Evolutionary conservation across 2,888 invertebrate species (phyloP).

Genomic region (Mythimna lalbum): DNA sequence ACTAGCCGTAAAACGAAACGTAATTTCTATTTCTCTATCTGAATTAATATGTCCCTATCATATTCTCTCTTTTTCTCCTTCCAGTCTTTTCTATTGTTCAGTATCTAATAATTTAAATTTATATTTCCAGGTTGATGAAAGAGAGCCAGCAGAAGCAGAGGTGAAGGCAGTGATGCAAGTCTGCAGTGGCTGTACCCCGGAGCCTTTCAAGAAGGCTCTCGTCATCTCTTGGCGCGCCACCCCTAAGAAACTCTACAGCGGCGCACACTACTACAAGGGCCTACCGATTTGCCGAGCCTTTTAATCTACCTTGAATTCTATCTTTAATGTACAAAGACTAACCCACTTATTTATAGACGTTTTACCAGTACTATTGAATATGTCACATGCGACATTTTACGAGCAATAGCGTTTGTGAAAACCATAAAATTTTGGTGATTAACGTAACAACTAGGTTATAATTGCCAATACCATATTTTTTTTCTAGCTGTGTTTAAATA

Average conservation of each 20-base stretch:
- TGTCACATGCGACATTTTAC: not conserved
- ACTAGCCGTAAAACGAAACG: not conserved
- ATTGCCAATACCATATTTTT: no score
- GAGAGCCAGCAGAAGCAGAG: slow-evolving; percentile 96
- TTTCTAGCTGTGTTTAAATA: not conserved
- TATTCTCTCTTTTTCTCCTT: no score
- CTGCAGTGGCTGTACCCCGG: slow-evolving; percentile 94
- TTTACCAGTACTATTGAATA: slow-evolving; percentile 9
- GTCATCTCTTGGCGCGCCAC: slow-evolving; percentile 94
- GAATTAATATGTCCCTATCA: not conserved
- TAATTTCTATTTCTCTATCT: no score
- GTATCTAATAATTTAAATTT: not conserved
- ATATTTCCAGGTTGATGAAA: slow-evolving; percentile 91
- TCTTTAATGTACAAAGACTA: slow-evolving; percentile 59
- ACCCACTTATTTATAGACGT: slow-evolving; percentile 29
- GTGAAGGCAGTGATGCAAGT: slow-evolving; percentile 95
- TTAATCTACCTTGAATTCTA: slow-evolving; percentile 71
- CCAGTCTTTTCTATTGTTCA: not conserved
- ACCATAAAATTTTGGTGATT: not conserved
- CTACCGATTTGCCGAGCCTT: slow-evolving; percentile 92
- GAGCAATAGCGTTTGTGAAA: not conserved
- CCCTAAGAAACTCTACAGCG: slow-evolving; percentile 93
- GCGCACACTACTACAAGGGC: slow-evolving; percentile 93
- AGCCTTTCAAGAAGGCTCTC: slow-evolving; percentile 95
- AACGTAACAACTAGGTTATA: no score